A percentile compares a stretch with the other conserved stretches of the same genome.
These are phyloP conservation scores for Lepidonotus clava DNA, from an alignment of 2,888 invertebrate species.

Conservation along the genomic window DNA sequence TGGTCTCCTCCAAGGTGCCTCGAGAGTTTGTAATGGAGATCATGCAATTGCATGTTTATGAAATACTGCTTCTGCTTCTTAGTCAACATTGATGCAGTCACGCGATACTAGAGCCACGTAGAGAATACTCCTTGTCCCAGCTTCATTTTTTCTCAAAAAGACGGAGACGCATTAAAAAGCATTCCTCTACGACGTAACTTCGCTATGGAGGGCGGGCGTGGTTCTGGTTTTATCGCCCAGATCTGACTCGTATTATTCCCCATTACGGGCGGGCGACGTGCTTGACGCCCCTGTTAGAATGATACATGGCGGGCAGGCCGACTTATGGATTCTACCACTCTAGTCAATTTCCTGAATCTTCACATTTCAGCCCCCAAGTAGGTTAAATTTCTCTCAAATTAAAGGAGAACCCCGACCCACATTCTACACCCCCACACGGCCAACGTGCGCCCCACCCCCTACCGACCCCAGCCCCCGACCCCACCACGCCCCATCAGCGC, in stretches of 20 bases:
- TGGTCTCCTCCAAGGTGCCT: slow-evolving; percentile 7
- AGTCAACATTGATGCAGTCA: background rate
- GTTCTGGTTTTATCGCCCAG: too few species aligned
- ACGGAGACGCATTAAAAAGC: too few species aligned
- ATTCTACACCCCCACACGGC: background rate
- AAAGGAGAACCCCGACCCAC: background rate
- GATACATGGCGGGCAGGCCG: too few species aligned
- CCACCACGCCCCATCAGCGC: background rate
- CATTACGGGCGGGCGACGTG: too few species aligned
- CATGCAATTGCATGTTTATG: slow-evolving; percentile 40
- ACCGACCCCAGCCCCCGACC: background rate
- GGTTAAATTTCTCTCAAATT: background rate
- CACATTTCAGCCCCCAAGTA: too few species aligned
- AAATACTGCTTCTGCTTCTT: slow-evolving; percentile 17
- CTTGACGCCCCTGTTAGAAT: too few species aligned
- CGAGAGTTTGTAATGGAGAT: slow-evolving; percentile 34
- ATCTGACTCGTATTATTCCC: too few species aligned
- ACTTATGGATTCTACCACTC: too few species aligned
- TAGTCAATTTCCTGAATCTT: too few species aligned
- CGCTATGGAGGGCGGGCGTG: too few species aligned
- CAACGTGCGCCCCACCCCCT: background rate
- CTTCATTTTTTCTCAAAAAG: too few species aligned
- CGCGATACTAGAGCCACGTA: background rate
- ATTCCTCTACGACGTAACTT: too few species aligned
- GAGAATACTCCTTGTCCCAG: background rate